Percentiles rank a stretch among this genome's conserved stretches.
phyloP scores from a whole-genome alignment of 2,113 vertebrate species.

The Laterallus jamaicensis region DNA sequence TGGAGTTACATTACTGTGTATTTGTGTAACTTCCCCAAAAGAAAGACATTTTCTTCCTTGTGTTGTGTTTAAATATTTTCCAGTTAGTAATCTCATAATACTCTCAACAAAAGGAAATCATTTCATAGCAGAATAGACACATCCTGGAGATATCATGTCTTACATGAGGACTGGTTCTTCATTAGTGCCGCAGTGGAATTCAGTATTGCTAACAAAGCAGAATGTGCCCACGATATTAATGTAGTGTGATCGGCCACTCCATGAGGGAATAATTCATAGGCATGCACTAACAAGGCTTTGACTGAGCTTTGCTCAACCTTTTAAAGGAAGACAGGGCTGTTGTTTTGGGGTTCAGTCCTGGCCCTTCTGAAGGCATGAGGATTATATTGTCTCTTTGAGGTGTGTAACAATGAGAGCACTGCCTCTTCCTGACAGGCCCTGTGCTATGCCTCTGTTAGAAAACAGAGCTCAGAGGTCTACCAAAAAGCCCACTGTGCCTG shows the following conservation, averaged over 20 bases:
- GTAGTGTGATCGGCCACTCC: conserved; percentile 4
- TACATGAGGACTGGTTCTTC: conserved; percentile 26
- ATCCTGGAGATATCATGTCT: conserved; percentile 24
- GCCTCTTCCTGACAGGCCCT: conserved; percentile 63
- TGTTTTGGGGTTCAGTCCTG: conserved; percentile 62
- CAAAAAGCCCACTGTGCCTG: conserved; percentile 76
- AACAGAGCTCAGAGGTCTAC: conserved; percentile 75
- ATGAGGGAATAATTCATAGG: conserved; percentile 47
- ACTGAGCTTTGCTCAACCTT: conserved; percentile 48
- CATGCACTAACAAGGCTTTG: conserved; percentile 29
- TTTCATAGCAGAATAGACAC: conserved; percentile 31
- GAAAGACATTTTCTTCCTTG: not conserved
- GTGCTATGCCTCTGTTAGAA: conserved; percentile 73
- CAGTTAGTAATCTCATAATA: conserved; percentile 13
- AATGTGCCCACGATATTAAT: conserved; percentile 47
- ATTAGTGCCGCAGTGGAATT: conserved; percentile 32
- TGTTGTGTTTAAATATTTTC: conserved; percentile 48
- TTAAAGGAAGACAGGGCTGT: conserved; percentile 33
- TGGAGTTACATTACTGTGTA: not conserved
- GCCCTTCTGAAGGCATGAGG: conserved; percentile 46
- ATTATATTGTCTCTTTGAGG: conserved; percentile 64
- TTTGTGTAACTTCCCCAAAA: conserved; percentile 1
- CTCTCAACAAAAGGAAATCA: not conserved
- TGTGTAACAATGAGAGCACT: conserved; percentile 53
- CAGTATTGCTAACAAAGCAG: conserved; percentile 45